Conservation (phyloP, 2,797 vertebrate species). For the Sebastes elongatus region DNA sequence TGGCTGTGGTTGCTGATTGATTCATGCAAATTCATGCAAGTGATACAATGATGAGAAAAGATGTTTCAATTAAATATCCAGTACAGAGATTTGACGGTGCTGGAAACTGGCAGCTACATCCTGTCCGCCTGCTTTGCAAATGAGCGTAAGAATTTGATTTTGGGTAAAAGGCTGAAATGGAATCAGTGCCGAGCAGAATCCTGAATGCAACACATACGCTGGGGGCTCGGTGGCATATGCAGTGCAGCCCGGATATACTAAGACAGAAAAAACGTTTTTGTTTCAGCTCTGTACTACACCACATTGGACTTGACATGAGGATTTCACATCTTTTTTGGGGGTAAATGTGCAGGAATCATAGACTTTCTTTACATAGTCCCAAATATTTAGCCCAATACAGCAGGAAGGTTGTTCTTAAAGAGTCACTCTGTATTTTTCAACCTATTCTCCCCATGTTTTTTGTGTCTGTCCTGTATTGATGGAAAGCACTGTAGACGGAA, state of each 20-base stretch:
- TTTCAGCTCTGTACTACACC: neutral
- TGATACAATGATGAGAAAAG: conserved; percentile 27
- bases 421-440: no score
- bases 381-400: neutral
- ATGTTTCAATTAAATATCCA: conserved; percentile 15
- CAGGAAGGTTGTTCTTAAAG: no score
- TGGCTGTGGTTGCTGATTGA: neutral
- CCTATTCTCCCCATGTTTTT: no score
- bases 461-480: no score
- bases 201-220: neutral
- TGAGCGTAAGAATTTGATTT: neutral
- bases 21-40: conserved; percentile 56
- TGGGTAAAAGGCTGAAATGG: neutral
- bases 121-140: neutral
- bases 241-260: neutral
- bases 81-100: conserved; percentile 4
- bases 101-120: conserved; percentile 1
- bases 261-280: neutral
- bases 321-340: neutral
- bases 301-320: neutral
- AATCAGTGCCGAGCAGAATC: neutral
- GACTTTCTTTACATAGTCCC: neutral
- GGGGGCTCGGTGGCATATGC: neutral
- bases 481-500: no score
- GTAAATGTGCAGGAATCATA: neutral